Base-by-base conservation (phyloP, 1,140 invertebrate species). In the Schlechtendalia chinensis region DNA sequence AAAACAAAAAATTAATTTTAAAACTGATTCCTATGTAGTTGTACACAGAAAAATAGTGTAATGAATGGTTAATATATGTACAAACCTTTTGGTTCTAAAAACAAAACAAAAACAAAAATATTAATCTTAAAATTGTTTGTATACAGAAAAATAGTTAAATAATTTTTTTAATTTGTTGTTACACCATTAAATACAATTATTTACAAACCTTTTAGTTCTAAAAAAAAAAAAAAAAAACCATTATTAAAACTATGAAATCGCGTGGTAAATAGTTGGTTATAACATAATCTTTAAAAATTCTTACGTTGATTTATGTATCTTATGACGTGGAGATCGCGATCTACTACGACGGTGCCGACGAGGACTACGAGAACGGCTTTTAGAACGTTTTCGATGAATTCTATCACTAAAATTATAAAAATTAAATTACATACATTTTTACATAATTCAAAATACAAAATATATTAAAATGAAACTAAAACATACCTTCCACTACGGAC, bases 251-350 rank as follows among this genome's bases (percentile, higher is more conserved):
- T 32, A 10, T 14, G 6, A 27, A 0, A 27, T 56, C 10, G n/a
- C 17, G 17, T 27, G 11, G 10, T 24, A 24, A 24, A 58, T 24
- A 39, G 32, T 39, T 39, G 8, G 32, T 39, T 8, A 39, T n/a
- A n/a, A n/a, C n/a, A 8, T 8, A 58, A 22, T 22, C 17, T 19
- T n/a, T 32, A 63, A 8, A 79, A 53, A 79, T 6, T 32, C 32
- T 47, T 81, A 54, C 22, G 63, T 45, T 63, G 77, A 82, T 27
- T 74, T 79, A 45, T 75, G 47, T 61, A 54, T 22, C 22, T 50
- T 81, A 56, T 47, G 47, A 74, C 32, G 27, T 77, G 80, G 80
- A 17, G 80, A 81, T 16, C 79, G 45, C 5, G 80, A 81, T 29
- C 69, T 67, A 16, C 56, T 81, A 22, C 80, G 80, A 16, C 54